Evolutionary conservation across 2,113 vertebrate genomes (phyloP).

Genomic region (Tychaedon coryphoeus): DNA sequence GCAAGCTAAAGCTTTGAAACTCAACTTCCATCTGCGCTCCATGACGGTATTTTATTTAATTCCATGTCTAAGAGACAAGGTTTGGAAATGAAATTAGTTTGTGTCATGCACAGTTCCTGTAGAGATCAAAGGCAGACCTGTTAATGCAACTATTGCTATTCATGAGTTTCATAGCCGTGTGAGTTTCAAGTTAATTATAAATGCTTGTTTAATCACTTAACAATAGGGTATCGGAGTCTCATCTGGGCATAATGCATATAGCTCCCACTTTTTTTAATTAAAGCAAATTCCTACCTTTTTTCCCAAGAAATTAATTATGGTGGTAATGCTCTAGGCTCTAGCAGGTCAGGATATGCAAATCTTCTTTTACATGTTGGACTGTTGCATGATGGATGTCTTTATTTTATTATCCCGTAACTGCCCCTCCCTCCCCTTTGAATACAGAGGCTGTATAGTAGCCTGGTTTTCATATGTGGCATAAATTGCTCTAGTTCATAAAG

Average conservation of each 20-base stretch:
- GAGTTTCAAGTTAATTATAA: slow-evolving; percentile 64
- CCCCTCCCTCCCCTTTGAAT: not conserved
- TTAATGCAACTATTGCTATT: slow-evolving; percentile 62
- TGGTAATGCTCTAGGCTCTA: slow-evolving; percentile 1
- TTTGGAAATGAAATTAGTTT: slow-evolving; percentile 49
- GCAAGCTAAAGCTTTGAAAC: slow-evolving; percentile 41
- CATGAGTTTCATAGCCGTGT: slow-evolving; percentile 10
- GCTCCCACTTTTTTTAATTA: slow-evolving; percentile 44
- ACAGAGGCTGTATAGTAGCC: not conserved
- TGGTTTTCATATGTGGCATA: not conserved
- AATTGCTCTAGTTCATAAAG: not conserved
- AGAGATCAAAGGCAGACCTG: slow-evolving; percentile 54
- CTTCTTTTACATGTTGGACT: not conserved
- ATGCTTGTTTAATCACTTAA: slow-evolving; percentile 54
- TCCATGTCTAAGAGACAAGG: not conserved
- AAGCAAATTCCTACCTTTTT: slow-evolving; percentile 47
- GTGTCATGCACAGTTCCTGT: slow-evolving; percentile 23
- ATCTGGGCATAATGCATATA: slow-evolving; percentile 34
- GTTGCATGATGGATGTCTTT: slow-evolving; percentile 3
- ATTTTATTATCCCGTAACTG: slow-evolving; percentile 13
- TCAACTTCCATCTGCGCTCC: not conserved
- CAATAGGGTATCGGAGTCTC: slow-evolving; percentile 36
- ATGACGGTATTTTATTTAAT: slow-evolving; percentile 9
- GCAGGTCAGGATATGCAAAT: slow-evolving; percentile 15
- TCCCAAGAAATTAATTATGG: slow-evolving; percentile 41